Conservation (phyloP, 2,888 invertebrate species). For the Drosophila kambysellisi region DNA sequence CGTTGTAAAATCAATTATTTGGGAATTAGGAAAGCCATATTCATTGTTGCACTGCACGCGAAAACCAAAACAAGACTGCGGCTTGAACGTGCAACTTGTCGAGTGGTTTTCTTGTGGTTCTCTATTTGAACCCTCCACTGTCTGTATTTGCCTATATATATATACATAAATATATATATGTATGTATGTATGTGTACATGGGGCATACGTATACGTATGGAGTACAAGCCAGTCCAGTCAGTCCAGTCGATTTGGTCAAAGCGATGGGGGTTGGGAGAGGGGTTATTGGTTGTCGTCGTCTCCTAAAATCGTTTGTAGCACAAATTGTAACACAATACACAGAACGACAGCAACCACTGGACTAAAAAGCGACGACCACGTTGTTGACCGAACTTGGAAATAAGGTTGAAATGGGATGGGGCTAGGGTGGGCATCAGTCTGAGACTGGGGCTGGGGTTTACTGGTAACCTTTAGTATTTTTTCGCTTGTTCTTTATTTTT, state of each 20-base stretch:
- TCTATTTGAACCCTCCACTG: slow-evolving; percentile 25
- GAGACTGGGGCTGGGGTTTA: neutral
- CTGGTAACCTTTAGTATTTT: slow-evolving; percentile 12
- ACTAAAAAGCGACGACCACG: slow-evolving; percentile 21
- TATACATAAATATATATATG: slow-evolving; percentile 16
- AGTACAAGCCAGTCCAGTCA: slow-evolving; percentile 15
- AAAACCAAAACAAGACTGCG: slow-evolving; percentile 54
- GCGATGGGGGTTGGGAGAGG: neutral
- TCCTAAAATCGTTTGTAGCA: slow-evolving; percentile 53
- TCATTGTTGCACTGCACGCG: slow-evolving; percentile 57
- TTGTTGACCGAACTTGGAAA: slow-evolving; percentile 30
- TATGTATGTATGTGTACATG: slow-evolving; percentile 20
- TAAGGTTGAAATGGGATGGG: slow-evolving; percentile 42
- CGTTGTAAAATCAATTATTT: slow-evolving; percentile 29
- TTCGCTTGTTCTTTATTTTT: slow-evolving; percentile 1
- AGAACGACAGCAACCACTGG: slow-evolving; percentile 32
- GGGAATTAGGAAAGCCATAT: slow-evolving; percentile 32
- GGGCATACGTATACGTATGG: neutral
- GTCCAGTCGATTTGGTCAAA: slow-evolving; percentile 52
- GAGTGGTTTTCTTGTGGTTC: slow-evolving; percentile 34
- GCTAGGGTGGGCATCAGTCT: neutral
- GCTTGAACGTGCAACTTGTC: slow-evolving; percentile 34
- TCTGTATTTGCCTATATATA: slow-evolving; percentile 13
- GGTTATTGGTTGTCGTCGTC: slow-evolving; percentile 30
- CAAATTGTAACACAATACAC: slow-evolving; percentile 68